Evolutionary conservation across 2,888 invertebrate species (phyloP), one percentile per base, ranked within the genome.

Genomic region (Vandiemenella viatica): DNA sequence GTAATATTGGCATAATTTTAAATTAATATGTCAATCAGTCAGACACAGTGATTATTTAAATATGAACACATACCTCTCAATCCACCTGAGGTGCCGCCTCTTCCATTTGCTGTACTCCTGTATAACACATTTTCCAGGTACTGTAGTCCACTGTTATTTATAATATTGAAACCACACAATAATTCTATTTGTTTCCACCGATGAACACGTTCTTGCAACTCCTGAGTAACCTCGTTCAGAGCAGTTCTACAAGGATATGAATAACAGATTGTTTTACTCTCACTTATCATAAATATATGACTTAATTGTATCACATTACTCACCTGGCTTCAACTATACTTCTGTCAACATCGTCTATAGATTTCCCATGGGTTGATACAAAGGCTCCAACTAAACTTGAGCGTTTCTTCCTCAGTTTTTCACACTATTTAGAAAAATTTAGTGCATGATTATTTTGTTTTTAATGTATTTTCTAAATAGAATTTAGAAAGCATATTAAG

Each of bases 341-440:
- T 47, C 89, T 77, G 67, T 97, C 97, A 1, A 97, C 92, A 63
- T 96, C 93, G 65, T 97, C 96, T 55, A 96, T 91, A 13, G 92
- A 90, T 64, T 90, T 89, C 44, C 93, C 91, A 66, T 97, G 96
- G 0, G 96, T 96, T 10, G 96, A 89, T 37, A 95, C 90, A 65
- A 97, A 89, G 37, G 96, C 93, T 43, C 93, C 95, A 16, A 97
- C 85, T 45, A 97, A 72, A 62, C 92, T 93, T 3, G 89, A 84
- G 41, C 96, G 79, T 65, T 97, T 97, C 66, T 88, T 91, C 47
- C 88, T 79, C 51, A 97, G 73, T 67, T 93, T 95, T 63, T 96
- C 96, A 66, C 97, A 97, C 79, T 80, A 68, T 32, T 17, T 50
- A 46, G 59, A 45, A 21, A 46, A 21, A 23, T 45, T 8, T n/a